Evolutionary conservation across 2,113 vertebrate species (phyloP), one percentile per base, ranked within the genome.

Genomic region (Hippopotamus amphibius): DNA sequence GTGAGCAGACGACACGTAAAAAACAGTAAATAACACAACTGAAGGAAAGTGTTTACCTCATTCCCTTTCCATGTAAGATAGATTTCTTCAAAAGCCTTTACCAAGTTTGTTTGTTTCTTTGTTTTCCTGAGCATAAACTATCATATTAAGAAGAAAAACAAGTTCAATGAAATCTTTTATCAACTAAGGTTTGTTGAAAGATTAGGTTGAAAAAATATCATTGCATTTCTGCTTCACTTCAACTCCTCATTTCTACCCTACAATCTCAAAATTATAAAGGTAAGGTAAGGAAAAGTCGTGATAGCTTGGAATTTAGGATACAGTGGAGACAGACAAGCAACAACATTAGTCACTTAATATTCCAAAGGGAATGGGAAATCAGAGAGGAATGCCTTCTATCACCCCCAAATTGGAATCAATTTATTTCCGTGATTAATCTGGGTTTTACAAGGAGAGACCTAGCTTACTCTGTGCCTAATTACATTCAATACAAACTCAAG

Each of bases 131-230:
- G 15, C 19, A 76, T 84, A 71, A 90, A 81, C 41, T 33, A 50
- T 41, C 65, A 50, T n/a, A 90, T 65, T 53, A 72, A 88, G 46
- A 88, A 76, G 55, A 93, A 97, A 97, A 92, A 84, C 26, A 80
- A 92, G 30, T 66, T 87, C 6, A 68, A 33, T 17, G 26, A 83
- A 46, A 80, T 84, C 3, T 89, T 33, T 92, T 88, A 33, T 55
- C n/a, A 53, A 74, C 10, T 63, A 79, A 26, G 8, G 4, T 43
- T 92, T 37, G 24, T 41, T 81, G 12, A 85, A 92, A 74, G n/a
- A 72, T 28, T 71, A 12, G 0, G 63, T 74, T 26, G 88, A 19
- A 28, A 89, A 63, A 80, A 11, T 3, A 11, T 7, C 16, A 21
- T 50, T 76, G 11, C 28, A 37, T 71, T 69, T 88, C 26, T 88